Conservation (phyloP, 2,797 vertebrate species). For the Anisognathus igniventris region DNA sequence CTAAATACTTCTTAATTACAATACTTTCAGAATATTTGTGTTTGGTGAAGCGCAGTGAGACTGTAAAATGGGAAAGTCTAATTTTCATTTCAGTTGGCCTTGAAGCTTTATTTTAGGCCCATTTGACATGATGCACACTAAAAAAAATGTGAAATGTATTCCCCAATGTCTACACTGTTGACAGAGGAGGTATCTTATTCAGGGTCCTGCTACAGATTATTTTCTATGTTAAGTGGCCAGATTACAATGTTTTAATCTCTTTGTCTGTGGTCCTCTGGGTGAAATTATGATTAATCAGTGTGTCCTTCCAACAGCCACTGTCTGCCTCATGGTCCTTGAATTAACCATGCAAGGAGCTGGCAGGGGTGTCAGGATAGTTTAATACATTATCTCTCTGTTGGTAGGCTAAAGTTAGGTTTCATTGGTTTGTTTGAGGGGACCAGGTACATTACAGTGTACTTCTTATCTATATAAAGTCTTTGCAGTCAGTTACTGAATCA, state of each 20-base stretch:
- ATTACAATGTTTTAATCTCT: conserved; percentile 10
- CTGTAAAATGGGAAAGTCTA: neutral
- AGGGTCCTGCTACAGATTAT: neutral
- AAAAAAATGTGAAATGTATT: neutral
- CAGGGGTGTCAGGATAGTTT: neutral
- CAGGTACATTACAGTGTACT: neutral
- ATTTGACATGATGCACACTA: neutral
- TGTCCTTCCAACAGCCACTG: neutral
- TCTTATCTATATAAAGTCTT: conserved; percentile 47
- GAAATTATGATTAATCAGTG: neutral
- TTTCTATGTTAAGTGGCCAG: neutral
- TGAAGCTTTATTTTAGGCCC: neutral
- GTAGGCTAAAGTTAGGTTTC: conserved; percentile 17
- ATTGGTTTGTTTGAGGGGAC: neutral
- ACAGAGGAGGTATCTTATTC: neutral
- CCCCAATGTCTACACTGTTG: neutral
- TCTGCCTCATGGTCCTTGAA: neutral
- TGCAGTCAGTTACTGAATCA: conserved; percentile 47
- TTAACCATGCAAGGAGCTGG: neutral
- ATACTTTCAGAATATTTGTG: neutral
- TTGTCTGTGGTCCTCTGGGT: neutral
- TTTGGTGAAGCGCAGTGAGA: neutral
- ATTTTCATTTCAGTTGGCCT: neutral
- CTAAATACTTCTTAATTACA: neutral
- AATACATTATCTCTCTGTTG: neutral